Evolutionary conservation across 2,113 vertebrate genomes (phyloP), one percentile per base, ranked within the genome.

Genomic region (Phoenicopterus ruber): DNA sequence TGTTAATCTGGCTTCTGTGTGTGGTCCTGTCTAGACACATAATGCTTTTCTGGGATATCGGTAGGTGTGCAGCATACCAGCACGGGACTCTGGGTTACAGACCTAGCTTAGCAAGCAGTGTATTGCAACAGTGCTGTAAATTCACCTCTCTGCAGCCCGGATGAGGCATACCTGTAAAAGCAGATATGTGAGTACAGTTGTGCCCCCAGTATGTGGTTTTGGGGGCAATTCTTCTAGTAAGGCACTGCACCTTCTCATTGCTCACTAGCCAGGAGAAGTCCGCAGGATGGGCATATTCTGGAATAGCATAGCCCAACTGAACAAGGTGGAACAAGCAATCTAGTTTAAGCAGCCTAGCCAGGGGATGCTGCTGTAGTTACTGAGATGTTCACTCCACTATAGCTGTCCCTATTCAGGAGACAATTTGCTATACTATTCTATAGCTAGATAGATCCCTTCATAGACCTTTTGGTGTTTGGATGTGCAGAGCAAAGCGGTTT

Each of bases 201-300:
- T 91, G 69, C 38, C 59, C 82, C 31, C 7, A 44, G 16, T 15
- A 58, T 46, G 36, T 13, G 26, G 17, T 74, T 88, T 12, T 76
- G 25, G 44, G 38, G 25, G 9, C 32, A 72, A 4, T 80, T 79
- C 24, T 38, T 87, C 31, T 63, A 63, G 16, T 18, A 50, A 86
- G 13, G 11, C 38, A n/a, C 32, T 82, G 8, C n/a, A 55, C 6
- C 17, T 72, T 82, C 50, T 50, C 0, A 0, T 79, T 80, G 9
- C 47, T 69, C 25, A 12, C 38, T 47, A 49, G 17, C 22, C 38
- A 38, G 52, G 52, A 67, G 38, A 59, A 38, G 26, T 15, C 19
- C 15, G 17, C 15, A 61, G 80, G 54, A 47, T 12, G 26, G 58
- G 9, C 0, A 0, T 44, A 1, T 40, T 88, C 58, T 69, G 76